Percentiles rank a stretch among this genome's conserved stretches.
These are phyloP conservation scores for Pimpla rufipes DNA, from an alignment of 2,888 invertebrate species.

Conservation along the genomic window DNA sequence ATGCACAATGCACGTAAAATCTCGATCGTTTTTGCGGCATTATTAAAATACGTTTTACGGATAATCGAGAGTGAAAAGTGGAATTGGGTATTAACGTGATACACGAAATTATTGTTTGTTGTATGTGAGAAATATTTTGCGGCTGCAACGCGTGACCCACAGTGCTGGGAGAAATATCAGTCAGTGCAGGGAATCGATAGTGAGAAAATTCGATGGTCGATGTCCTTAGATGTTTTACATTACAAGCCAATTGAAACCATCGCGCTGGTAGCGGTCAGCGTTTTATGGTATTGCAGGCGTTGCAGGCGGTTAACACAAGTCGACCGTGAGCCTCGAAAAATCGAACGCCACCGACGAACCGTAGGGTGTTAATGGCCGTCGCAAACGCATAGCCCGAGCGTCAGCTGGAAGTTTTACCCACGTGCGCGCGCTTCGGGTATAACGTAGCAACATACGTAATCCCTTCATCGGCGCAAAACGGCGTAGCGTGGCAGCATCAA, in stretches of 20 bases:
- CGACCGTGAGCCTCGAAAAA: constrained; percentile 2
- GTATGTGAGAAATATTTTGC: neutral
- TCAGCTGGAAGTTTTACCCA: constrained; percentile 36
- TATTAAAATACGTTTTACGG: neutral
- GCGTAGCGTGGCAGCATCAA: constrained; percentile 67
- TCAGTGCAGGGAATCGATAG: constrained; percentile 3
- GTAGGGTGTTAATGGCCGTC: constrained; percentile 39
- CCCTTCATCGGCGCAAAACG: constrained; percentile 80
- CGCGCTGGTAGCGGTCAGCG: neutral
- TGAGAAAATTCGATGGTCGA: too few species aligned
- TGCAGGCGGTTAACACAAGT: neutral
- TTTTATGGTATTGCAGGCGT: neutral
- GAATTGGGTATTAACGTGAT: neutral
- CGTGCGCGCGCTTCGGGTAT: constrained; percentile 35
- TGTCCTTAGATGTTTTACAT: neutral
- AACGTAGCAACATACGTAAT: constrained; percentile 72
- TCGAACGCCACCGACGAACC: neutral
- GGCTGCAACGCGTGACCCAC: neutral
- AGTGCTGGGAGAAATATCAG: neutral
- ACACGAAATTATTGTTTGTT: neutral
- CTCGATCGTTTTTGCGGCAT: neutral
- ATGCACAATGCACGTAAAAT: neutral
- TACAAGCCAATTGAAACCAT: neutral
- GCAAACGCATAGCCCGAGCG: constrained; percentile 3
- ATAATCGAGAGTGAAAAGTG: neutral